These are phyloP conservation scores for Bellardia bayeri DNA, from an alignment of 2,888 invertebrate species.

Conservation along the genomic window DNA sequence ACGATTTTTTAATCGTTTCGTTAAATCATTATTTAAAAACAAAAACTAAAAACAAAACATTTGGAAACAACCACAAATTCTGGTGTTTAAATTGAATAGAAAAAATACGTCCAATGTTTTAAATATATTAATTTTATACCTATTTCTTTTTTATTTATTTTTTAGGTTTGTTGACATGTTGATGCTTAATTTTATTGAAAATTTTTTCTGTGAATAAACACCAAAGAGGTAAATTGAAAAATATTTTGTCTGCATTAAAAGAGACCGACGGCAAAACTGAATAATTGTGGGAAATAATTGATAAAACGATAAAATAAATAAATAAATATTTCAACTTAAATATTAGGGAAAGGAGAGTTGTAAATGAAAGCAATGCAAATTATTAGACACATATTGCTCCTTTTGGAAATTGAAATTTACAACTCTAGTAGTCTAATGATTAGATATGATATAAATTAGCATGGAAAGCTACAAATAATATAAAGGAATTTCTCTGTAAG, in stretches of 20 bases:
- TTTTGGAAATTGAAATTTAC: too few species aligned
- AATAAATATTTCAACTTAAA: too few species aligned
- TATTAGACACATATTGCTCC: too few species aligned
- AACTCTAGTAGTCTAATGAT: too few species aligned
- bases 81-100: not conserved
- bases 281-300: too few species aligned
- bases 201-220: not conserved
- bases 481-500: too few species aligned
- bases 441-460: too few species aligned
- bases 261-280: not conserved
- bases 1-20: slow-evolving; percentile 17
- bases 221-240: slow-evolving; percentile 4
- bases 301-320: too few species aligned
- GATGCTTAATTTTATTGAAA: not conserved
- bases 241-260: not conserved
- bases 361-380: too few species aligned
- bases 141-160: slow-evolving; percentile 42
- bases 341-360: too few species aligned
- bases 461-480: too few species aligned
- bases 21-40: not conserved
- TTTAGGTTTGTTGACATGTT: slow-evolving; percentile 59
- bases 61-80: slow-evolving; percentile 8
- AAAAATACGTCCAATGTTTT: not conserved
- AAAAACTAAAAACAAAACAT: slow-evolving; percentile 5
- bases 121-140: not conserved